Evolutionary conservation across 1,140 invertebrate genomes (phyloP).

Genomic region (Triops longicaudatus): DNA sequence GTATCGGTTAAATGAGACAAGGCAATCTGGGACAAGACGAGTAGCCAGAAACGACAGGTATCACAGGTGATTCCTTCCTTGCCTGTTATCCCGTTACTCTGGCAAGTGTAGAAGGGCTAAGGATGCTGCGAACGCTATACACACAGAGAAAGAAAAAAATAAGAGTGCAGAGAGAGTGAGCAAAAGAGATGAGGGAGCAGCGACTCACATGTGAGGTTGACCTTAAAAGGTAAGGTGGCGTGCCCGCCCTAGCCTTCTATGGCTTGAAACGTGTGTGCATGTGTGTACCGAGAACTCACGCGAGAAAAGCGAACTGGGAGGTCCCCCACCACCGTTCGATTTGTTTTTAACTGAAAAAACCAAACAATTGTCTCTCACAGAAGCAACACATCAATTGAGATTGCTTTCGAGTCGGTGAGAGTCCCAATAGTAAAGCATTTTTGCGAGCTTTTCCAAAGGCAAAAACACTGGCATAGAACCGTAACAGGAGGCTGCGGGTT

Average conservation of each 20-base stretch:
- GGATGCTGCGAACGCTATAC: not conserved
- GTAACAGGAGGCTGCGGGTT: no score
- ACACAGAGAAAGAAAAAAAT: not conserved
- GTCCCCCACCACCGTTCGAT: not conserved
- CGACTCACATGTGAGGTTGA: slow-evolving; percentile 1
- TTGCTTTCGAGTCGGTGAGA: no score
- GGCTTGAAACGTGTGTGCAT: slow-evolving; percentile 2
- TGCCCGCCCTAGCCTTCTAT: slow-evolving; percentile 10
- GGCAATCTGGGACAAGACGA: not conserved
- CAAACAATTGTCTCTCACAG: not conserved
- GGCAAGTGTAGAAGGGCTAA: slow-evolving; percentile 5
- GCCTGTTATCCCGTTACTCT: not conserved
- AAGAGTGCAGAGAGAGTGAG: slow-evolving; percentile 9
- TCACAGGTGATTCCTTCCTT: slow-evolving; percentile 11
- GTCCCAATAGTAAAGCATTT: no score
- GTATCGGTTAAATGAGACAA: not conserved
- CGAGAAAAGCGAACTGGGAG: slow-evolving; percentile 5
- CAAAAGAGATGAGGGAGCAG: slow-evolving; percentile 11
- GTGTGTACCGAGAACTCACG: slow-evolving; percentile 10
- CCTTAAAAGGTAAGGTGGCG: slow-evolving; percentile 7
- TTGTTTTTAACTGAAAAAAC: not conserved
- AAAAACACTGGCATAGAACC: no score
- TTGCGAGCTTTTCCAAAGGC: no score
- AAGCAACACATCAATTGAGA: no score
- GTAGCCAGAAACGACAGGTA: not conserved